Evolutionary conservation across 2,797 vertebrate species (phyloP), one percentile per base, ranked within the genome.

Genomic region (Valencia hispanica): DNA sequence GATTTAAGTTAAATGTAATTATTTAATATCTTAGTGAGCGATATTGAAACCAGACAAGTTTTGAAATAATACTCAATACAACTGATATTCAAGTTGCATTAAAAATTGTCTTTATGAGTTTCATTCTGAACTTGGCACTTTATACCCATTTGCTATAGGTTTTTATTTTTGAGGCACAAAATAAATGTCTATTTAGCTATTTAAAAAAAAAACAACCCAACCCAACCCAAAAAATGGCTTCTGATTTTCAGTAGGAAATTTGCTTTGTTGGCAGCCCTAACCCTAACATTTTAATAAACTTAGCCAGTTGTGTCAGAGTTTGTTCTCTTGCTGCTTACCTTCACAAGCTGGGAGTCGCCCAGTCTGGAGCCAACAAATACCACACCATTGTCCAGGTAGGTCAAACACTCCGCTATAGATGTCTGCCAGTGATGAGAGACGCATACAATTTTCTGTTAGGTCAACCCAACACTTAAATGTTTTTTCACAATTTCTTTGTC

Each of bases 281-380:
- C 34, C 32, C 36, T 14, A 41, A 25, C 25, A 1, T 34, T 39
- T 65, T 5, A 25, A 25, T 41, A 43, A 69, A 74, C 15, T n/a
- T 25, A n/a, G 32, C 0, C 0, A 36, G 10, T 20, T 41, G 5
- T n/a, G 45, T 68, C 0, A 73, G 68, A 70, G 4, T 39, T 6
- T 20, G 5, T 0, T 20, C 1, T 85, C 5, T 57, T 55, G n/a
- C 12, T 25, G 73, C 90, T 77, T 65, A 99, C 98, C 96, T 99
- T 99, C 39, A 99, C 98, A 0, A 99, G 94, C 89, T 99, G 98
- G 51, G 98, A 99, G 87, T 99, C 98, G 8, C 98, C 98, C 39
- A 99, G 96, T 55, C 98, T 97, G 81, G 98, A 99, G 25, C 98
- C 98, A 0, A 99, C 98, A 80, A 99, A 99, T 72, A 99, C 98